Percentiles rank a stretch among this genome's conserved stretches.
These are phyloP conservation scores for Bucco capensis DNA, from an alignment of 2,113 vertebrate genomes.

Conservation along the genomic window DNA sequence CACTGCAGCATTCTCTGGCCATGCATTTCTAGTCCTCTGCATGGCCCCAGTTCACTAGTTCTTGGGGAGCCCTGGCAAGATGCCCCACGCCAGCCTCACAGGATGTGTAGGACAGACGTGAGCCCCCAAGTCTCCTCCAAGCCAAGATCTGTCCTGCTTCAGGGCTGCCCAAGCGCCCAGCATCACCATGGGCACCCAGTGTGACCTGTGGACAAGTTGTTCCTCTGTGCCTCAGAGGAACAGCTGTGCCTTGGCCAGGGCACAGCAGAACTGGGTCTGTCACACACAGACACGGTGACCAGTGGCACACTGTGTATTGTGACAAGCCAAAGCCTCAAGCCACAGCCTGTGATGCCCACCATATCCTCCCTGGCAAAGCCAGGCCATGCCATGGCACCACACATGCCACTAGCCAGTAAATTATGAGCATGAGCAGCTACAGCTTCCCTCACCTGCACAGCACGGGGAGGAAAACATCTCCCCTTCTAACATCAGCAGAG, in stretches of 20 bases:
- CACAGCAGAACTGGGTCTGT: not conserved
- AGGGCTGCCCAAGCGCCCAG: not conserved
- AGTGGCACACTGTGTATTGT: accelerated
- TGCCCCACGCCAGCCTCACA: accelerated
- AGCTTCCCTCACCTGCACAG: accelerated
- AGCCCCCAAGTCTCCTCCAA: not conserved
- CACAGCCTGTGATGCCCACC: not conserved
- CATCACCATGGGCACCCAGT: not conserved
- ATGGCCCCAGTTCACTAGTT: accelerated
- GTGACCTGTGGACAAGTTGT: not conserved
- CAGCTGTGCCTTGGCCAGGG: not conserved
- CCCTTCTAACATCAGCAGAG: not conserved
- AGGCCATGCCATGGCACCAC: accelerated
- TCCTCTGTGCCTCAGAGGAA: not conserved
- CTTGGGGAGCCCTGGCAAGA: not conserved
- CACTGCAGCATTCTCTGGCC: not conserved
- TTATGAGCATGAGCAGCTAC: accelerated
- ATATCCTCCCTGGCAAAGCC: not conserved
- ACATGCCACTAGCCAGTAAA: accelerated
- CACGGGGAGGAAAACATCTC: accelerated
- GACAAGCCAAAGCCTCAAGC: not conserved
- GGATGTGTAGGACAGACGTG: not conserved
- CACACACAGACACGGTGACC: accelerated
- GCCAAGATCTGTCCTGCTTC: not conserved
- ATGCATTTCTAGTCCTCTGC: not conserved